phyloP scores from a whole-genome alignment of 1,140 invertebrate species.

The Proctacanthus coquilletti region DNA sequence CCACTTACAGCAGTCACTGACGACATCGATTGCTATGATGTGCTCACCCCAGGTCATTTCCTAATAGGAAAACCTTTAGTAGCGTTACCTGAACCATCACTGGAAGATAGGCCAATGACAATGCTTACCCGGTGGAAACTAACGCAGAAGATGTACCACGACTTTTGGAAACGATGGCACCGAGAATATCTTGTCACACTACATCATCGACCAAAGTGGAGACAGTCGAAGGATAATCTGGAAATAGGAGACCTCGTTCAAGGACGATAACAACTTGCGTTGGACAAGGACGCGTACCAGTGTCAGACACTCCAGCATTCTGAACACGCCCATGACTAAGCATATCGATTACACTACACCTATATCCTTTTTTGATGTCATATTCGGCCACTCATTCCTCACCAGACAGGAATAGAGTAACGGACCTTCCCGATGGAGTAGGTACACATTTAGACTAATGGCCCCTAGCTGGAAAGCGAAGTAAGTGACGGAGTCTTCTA shows the following conservation, averaged over 20 bases:
- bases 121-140: conserved; percentile 8
- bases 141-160: conserved; percentile 6
- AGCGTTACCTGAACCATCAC: conserved; percentile 12
- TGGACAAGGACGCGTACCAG: too few species aligned
- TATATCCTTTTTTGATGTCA: too few species aligned
- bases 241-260: conserved; percentile 18
- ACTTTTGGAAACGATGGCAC: conserved; percentile 13
- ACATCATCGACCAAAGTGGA: conserved; percentile 12
- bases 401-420: too few species aligned
- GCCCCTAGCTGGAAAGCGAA: too few species aligned
- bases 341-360: too few species aligned
- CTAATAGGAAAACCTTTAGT: conserved; percentile 7
- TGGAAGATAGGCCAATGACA: conserved; percentile 1
- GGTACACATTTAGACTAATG: too few species aligned
- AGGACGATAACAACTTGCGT: too few species aligned
- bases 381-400: too few species aligned
- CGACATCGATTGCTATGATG: neutral
- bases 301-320: too few species aligned
- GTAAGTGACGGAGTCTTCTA: too few species aligned
- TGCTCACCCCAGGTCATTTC: conserved; percentile 12
- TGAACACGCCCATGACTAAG: too few species aligned
- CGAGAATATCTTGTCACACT: conserved; percentile 12
- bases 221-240: conserved; percentile 7
- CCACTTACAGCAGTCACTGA: conserved; percentile 6
- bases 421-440: too few species aligned